Evolutionary conservation across 2,888 invertebrate species (phyloP).

Genomic region (Slavum lentiscoides): DNA sequence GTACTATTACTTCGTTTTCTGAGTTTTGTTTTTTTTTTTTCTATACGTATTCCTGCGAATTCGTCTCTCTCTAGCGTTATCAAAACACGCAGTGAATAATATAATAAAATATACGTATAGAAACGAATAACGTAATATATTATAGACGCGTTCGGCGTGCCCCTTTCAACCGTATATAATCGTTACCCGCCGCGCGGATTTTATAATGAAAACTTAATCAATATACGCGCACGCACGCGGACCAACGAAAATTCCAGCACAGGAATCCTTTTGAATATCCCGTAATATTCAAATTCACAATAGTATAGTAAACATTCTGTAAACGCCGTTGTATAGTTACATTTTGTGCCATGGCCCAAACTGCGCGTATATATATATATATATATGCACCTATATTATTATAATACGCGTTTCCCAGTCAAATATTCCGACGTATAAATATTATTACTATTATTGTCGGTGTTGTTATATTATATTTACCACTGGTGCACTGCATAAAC

Average conservation of each 20-base stretch:
- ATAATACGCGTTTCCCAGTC: not conserved
- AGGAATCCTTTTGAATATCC: slow-evolving; percentile 11
- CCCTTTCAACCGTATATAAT: too few species aligned
- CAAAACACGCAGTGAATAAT: too few species aligned
- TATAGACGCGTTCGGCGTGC: too few species aligned
- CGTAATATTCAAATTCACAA: not conserved
- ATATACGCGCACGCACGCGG: not conserved
- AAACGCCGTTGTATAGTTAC: not conserved
- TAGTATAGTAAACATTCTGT: slow-evolving; percentile 3
- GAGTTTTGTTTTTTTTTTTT: too few species aligned
- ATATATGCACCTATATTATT: too few species aligned
- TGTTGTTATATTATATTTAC: too few species aligned
- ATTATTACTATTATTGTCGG: not conserved
- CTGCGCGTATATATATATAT: too few species aligned
- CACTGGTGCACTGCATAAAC: slow-evolving; percentile 13
- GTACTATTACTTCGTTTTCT: too few species aligned
- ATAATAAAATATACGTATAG: too few species aligned
- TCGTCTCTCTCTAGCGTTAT: too few species aligned
- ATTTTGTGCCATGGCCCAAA: not conserved
- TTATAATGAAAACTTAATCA: slow-evolving; percentile 16
- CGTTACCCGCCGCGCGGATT: not conserved
- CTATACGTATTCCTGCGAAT: too few species aligned
- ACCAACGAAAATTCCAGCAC: not conserved
- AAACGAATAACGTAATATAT: too few species aligned
- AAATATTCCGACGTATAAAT: slow-evolving; percentile 1